A percentile compares a stretch with the other conserved stretches of the same genome.
Conservation (phyloP, 2,888 invertebrate genomes). For the Pyrochroa serraticornis region DNA sequence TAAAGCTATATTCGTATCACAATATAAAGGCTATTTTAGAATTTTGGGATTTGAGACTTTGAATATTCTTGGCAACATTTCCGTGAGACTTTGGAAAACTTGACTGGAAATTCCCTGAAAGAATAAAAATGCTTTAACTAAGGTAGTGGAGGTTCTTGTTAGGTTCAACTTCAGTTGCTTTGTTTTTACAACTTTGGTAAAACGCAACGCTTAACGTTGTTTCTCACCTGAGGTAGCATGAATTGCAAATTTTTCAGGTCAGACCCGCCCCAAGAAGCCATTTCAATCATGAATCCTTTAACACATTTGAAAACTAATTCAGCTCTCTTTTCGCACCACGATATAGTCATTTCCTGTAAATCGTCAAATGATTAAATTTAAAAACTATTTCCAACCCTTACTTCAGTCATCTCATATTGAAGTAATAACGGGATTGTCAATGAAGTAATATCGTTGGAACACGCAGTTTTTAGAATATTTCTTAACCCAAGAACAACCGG, state of each 20-base stretch:
- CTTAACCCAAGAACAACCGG: constrained; percentile 92
- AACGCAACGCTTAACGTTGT: too few relatives aligned
- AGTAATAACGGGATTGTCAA: constrained; percentile 92
- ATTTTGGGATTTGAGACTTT: constrained; percentile 92
- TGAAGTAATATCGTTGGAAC: constrained; percentile 91
- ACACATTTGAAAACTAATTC: constrained; percentile 98
- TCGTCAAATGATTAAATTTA: constrained; percentile 1
- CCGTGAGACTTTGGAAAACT: constrained; percentile 79
- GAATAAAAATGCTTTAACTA: constrained; percentile 27
- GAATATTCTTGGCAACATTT: constrained; percentile 92
- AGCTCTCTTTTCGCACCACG: constrained; percentile 95
- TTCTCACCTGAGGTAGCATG: constrained; percentile 75
- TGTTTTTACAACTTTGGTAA: too few relatives aligned
- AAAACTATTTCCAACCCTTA: constrained; percentile 52
- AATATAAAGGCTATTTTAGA: constrained; percentile 59
- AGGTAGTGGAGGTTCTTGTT: not conserved
- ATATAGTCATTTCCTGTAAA: constrained; percentile 85
- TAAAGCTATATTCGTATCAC: constrained; percentile 14
- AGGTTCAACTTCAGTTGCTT: too few relatives aligned
- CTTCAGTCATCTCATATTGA: constrained; percentile 93
- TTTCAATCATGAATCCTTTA: constrained; percentile 99
- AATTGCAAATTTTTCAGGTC: constrained; percentile 88
- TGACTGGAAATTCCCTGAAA: constrained; percentile 78
- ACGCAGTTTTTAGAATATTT: constrained; percentile 94
- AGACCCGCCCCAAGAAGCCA: constrained; percentile 90